These are phyloP conservation scores for Trichonephila inaurata DNA, from an alignment of 1,140 invertebrate genomes.

Conservation along the genomic window DNA sequence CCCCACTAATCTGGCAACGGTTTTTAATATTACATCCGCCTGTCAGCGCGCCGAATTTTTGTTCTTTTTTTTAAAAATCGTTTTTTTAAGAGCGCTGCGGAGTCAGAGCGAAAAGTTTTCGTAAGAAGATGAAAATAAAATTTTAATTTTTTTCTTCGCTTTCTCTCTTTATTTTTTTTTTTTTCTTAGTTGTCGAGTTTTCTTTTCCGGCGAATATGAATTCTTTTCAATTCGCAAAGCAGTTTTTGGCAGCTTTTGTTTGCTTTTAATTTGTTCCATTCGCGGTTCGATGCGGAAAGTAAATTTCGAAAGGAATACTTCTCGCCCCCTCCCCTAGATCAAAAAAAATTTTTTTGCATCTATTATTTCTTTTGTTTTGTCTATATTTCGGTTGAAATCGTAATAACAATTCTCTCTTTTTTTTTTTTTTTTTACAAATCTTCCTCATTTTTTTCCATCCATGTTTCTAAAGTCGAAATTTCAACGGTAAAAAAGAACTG, in stretches of 20 bases:
- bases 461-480: not conserved
- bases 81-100: not conserved
- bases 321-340: too few species aligned
- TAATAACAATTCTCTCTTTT: too few species aligned
- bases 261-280: conserved; percentile 59
- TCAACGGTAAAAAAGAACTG: too few species aligned
- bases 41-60: conserved; percentile 20
- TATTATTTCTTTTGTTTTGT: too few species aligned
- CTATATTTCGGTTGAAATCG: too few species aligned
- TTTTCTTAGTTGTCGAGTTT: not conserved
- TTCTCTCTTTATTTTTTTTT: not conserved
- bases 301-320: not conserved
- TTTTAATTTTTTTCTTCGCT: not conserved
- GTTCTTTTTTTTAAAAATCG: not conserved
- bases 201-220: conserved; percentile 3
- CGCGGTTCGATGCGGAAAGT: not conserved
- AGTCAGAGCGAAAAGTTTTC: conserved; percentile 40
- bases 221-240: conserved; percentile 41
- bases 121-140: conserved; percentile 44
- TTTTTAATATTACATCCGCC: conserved; percentile 63
- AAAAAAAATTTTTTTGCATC: too few species aligned
- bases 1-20: conserved; percentile 66
- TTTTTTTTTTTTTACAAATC: too few species aligned
- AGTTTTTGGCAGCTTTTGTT: conserved; percentile 41
- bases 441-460: not conserved